Conservation (phyloP, 1,140 invertebrate genomes). For the Drosophila sturtevanti region DNA sequence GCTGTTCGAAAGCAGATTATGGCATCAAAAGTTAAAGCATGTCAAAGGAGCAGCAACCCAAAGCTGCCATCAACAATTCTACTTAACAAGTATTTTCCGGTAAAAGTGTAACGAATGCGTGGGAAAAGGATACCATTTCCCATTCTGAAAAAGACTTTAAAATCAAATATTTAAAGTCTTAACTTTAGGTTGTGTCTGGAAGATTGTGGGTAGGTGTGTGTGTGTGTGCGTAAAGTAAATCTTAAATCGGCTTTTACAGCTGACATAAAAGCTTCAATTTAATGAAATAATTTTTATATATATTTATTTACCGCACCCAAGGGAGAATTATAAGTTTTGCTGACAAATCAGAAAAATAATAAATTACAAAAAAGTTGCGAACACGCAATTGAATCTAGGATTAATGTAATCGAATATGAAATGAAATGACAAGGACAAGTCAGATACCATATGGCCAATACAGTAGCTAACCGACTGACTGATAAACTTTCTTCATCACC, state of each 20-base stretch:
- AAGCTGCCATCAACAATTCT: conserved; percentile 10
- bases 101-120: not conserved
- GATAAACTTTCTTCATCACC: conserved; percentile 30
- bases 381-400: conserved; percentile 44
- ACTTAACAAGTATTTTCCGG: not conserved
- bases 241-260: conserved; percentile 64
- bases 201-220: not conserved
- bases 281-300: conserved; percentile 69
- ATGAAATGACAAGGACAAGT: conserved; percentile 37
- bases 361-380: conserved; percentile 65
- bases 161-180: conserved; percentile 44
- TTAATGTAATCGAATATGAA: conserved; percentile 74
- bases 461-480: not conserved
- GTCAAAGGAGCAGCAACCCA: not conserved
- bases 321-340: conserved; percentile 64
- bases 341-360: conserved; percentile 77
- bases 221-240: conserved; percentile 17
- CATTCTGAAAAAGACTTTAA: conserved; percentile 13
- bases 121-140: not conserved
- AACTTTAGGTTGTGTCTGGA: conserved; percentile 40
- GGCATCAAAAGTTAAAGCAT: conserved; percentile 9
- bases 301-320: conserved; percentile 16
- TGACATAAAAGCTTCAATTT: conserved; percentile 52
- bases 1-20: not conserved
- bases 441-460: not conserved